Base-by-base conservation (phyloP, 2,888 invertebrate genomes). In the Euphydryas editha region DNA sequence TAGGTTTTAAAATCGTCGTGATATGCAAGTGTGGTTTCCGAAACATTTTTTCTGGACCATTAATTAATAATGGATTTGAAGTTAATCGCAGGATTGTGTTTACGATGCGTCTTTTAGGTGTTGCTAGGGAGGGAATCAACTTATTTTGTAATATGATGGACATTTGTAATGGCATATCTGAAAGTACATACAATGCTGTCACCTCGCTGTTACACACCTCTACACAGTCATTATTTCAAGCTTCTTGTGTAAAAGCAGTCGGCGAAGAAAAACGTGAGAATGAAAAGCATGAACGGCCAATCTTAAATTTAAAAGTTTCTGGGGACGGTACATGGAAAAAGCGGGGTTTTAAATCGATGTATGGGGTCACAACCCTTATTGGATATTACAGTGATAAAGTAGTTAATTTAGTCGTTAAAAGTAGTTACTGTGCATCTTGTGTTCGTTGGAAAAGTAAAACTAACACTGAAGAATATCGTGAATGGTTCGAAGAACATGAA, bases 71-170 rank as follows among this genome's bases (percentile, higher is more conserved):
- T 30, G 24, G 51, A 18, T 59, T 59, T 18, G 59, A 59, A 63
- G 63, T 59, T 42, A 59, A 59, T n/a, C 17, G 59, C 37, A 18
- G 59, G 39, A 46, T 57, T 54, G 13, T 65, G 42, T 60, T 69
- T 61, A 46, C 58, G 8, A 61, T 61, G 61, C 51, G 61, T 42
- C 11, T 54, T 39, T 21, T 61, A 2, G 61, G 42, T 13, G 10
- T 51, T 21, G 61, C 42, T 11, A 42, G 39, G 24, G 17, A 49
- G 39, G 60, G 51, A 2, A 15, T 37, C 6, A 15, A 13, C 2
- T 36, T 37, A 37, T 60, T 60, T 57, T 69, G 58, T 44, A 21
- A 15, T 1, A 13, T 58, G 1, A 58, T 58, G 58, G 58, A 58
- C 21, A 18, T 58, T 21, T 21, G 5, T 0, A 10, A 15, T 21